These are phyloP conservation scores for Campoplex nolae DNA, from an alignment of 2,888 invertebrate genomes.

Conservation along the genomic window DNA sequence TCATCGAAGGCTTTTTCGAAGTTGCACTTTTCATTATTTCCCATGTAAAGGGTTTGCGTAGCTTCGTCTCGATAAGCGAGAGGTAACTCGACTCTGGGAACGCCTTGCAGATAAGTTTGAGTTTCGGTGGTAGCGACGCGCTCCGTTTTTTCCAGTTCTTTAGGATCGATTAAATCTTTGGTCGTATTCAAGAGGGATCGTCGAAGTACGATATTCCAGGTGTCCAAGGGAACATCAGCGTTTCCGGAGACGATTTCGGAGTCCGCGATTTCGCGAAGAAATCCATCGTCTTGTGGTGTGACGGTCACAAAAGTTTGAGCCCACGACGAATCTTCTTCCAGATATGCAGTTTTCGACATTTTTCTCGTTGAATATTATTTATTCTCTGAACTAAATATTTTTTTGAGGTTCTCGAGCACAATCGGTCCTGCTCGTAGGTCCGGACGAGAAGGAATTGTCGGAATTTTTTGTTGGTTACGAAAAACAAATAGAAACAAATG, in stretches of 20 bases:
- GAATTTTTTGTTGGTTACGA: conserved; percentile 39
- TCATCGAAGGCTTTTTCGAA: conserved; percentile 61
- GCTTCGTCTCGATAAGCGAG: conserved; percentile 71
- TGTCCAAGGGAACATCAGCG: conserved; percentile 55
- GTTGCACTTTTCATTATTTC: conserved; percentile 17
- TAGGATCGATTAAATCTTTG: conserved; percentile 68
- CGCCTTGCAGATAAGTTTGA: conserved; percentile 76
- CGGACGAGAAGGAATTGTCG: background rate
- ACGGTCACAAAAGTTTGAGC: conserved; percentile 75
- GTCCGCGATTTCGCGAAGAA: conserved; percentile 72
- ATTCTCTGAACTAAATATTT: background rate
- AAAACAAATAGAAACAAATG: conserved; percentile 18
- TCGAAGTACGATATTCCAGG: conserved; percentile 69
- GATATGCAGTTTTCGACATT: conserved; percentile 34
- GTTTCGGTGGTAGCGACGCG: conserved; percentile 64
- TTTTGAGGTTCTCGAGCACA: background rate
- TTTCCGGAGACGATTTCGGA: conserved; percentile 69
- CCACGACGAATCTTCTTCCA: conserved; percentile 70
- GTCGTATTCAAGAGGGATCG: conserved; percentile 60
- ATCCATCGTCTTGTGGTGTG: conserved; percentile 74
- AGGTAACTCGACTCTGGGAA: conserved; percentile 72
- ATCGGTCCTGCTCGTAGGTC: background rate
- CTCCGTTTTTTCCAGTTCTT: conserved; percentile 59
- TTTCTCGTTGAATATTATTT: background rate
- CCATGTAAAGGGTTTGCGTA: conserved; percentile 76